Base-by-base conservation (phyloP, 2,888 invertebrate genomes). In the Anodontia alba region DNA sequence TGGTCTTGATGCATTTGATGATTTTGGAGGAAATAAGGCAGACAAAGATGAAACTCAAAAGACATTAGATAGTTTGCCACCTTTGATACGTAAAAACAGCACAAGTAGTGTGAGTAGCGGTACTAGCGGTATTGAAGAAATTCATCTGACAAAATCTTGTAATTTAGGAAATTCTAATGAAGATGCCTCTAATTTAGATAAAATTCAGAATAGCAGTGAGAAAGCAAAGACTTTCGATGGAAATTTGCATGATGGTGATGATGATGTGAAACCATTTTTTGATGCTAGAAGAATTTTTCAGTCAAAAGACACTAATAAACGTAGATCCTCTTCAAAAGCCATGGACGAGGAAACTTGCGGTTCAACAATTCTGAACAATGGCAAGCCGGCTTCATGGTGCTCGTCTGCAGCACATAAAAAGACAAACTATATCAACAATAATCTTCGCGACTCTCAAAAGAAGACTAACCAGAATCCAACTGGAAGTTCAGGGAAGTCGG, bases 341-440 rank as follows among this genome's bases (percentile, higher is more conserved):
- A 36, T 72, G 23, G 68, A 49, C 23, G 80, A 80, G 46, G 81
- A 80, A 26, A 75, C 68, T 49, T 75, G 72, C 31, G 72, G 74
- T 17, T 71, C 83, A 7, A 87, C 88, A 15, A 86, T 93, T 26
- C 88, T 93, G 20, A 93, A 93, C 82, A 93, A 93, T 86, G 92
- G 92, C 8, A 92, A 92, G 74, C 90, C 90, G 36, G 82, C 88
- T 20, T 84, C 83, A 38, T 86, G 84, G 83, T 88, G 90, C 43
- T 80, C 90, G 8, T 73, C 81, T 20, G 87, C 90, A 20, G 88
- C 88, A 42, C 88, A 90, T 69, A 90, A 91, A 80, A 83, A 91
- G 15, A 88, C 90, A n/a, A 91, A 91, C 73, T 93, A 93, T 80
- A 93, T 93, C 80, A 93, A 93, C 78, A 93, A 93, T 85, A 92